A percentile compares a stretch with the other conserved stretches of the same genome.
These are phyloP conservation scores for Drosophila nebulosa DNA, from an alignment of 1,140 invertebrate genomes.

Conservation along the genomic window DNA sequence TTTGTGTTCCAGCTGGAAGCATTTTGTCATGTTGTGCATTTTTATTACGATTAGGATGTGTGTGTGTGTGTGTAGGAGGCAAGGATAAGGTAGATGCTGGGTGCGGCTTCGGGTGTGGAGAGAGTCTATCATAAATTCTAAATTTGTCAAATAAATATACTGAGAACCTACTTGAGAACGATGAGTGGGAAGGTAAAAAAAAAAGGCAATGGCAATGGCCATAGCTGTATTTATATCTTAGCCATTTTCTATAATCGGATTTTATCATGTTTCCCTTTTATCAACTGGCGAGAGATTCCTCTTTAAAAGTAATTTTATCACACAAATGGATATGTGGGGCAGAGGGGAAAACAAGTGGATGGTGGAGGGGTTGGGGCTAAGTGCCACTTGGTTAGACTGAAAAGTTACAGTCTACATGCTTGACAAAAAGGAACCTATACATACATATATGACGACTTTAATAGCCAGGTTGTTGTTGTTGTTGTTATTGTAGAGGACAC, in stretches of 20 bases:
- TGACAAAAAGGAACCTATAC: neutral
- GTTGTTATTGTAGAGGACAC: neutral
- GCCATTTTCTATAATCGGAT: conserved; percentile 52
- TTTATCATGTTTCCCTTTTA: conserved; percentile 36
- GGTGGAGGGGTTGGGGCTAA: neutral
- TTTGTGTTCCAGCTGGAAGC: conserved; percentile 20
- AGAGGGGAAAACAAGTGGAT: neutral
- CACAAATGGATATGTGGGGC: neutral
- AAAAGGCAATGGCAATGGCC: neutral
- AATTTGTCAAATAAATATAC: conserved; percentile 71
- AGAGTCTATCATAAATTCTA: conserved; percentile 55
- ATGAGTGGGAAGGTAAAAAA: neutral
- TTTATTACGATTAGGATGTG: conserved; percentile 53
- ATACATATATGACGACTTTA: neutral
- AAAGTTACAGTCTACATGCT: neutral
- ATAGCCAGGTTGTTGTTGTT: neutral
- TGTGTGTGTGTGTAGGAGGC: no score
- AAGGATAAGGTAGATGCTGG: neutral
- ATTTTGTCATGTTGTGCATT: conserved; percentile 61
- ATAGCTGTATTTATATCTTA: conserved; percentile 33
- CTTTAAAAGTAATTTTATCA: conserved; percentile 6
- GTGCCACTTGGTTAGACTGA: conserved; percentile 1
- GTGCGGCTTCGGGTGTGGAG: neutral
- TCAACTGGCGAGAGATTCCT: conserved; percentile 9
- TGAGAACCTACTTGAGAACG: conserved; percentile 7